A percentile compares a stretch with the other conserved stretches of the same genome.
Conservation (phyloP, 2,888 invertebrate genomes). For the Teleiodes luculella region DNA sequence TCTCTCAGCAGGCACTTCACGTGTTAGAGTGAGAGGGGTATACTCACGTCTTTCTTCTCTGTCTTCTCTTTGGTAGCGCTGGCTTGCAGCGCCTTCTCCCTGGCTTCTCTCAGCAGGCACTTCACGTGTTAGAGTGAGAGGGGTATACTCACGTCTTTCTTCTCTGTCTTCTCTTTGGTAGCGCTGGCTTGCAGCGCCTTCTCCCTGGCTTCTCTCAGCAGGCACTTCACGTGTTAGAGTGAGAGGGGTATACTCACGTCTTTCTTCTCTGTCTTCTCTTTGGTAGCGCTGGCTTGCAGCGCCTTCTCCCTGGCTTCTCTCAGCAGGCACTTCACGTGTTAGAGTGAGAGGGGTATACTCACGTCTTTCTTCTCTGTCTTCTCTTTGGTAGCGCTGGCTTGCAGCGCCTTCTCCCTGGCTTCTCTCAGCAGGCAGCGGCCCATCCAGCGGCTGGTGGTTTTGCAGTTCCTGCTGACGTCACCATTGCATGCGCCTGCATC, state of each 20-base stretch:
- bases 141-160: slow-evolving; percentile 63
- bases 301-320: slow-evolving; percentile 26
- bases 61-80: neutral
- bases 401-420: slow-evolving; percentile 54
- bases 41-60: slow-evolving; percentile 34
- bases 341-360: slow-evolving; percentile 26
- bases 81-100: slow-evolving; percentile 49
- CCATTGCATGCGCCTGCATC: slow-evolving; percentile 28
- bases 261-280: slow-evolving; percentile 39
- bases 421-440: slow-evolving; percentile 67
- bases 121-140: slow-evolving; percentile 65
- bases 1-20: slow-evolving; percentile 67
- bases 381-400: slow-evolving; percentile 38
- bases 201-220: slow-evolving; percentile 7
- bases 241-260: slow-evolving; percentile 49
- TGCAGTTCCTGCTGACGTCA: slow-evolving; percentile 38
- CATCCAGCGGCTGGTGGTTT: slow-evolving; percentile 56
- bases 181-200: slow-evolving; percentile 37
- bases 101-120: slow-evolving; percentile 63
- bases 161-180: slow-evolving; percentile 20
- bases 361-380: slow-evolving; percentile 64
- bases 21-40: slow-evolving; percentile 57
- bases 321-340: no score
- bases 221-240: no score
- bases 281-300: slow-evolving; percentile 37